phyloP scores from a whole-genome alignment of 2,797 vertebrate species.

The Trachops cirrhosus region DNA sequence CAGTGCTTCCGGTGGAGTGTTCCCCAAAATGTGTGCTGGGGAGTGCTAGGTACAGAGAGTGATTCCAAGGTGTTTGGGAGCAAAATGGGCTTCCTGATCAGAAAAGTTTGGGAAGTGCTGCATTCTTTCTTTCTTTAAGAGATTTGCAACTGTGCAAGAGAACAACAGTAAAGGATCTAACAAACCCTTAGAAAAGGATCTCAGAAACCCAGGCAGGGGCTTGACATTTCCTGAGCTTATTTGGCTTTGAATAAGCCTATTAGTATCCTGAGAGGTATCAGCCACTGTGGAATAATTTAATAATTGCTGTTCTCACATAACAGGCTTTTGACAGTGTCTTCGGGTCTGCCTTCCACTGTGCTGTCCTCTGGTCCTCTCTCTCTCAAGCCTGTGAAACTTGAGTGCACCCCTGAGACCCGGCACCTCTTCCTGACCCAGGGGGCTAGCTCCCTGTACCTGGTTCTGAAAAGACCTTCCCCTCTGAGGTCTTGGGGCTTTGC shows the following conservation, averaged over 20 bases:
- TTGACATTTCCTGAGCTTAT: background rate
- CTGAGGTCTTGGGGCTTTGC: background rate
- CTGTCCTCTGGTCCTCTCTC: background rate
- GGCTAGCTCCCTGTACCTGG: background rate
- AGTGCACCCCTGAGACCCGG: background rate
- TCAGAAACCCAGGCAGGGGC: background rate
- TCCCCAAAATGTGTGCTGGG: background rate
- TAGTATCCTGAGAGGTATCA: background rate
- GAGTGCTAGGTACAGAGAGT: background rate
- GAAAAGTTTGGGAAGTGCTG: background rate
- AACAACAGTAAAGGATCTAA: background rate
- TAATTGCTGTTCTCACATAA: background rate
- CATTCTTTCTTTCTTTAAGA: background rate
- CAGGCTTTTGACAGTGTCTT: background rate
- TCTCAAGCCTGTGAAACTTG: background rate
- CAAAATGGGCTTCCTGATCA: background rate
- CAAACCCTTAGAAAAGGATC: background rate
- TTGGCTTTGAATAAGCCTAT: background rate
- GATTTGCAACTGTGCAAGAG: background rate
- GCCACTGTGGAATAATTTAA: background rate
- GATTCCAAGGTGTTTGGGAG: background rate
- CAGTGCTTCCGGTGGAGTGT: too few relatives aligned
- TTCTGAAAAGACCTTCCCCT: background rate
- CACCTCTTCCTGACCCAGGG: background rate
- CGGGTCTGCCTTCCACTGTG: background rate